Percentiles rank a stretch among this genome's conserved stretches.
phyloP scores from a whole-genome alignment of 2,888 invertebrate genomes.

The Napeogenes sylphis region DNA sequence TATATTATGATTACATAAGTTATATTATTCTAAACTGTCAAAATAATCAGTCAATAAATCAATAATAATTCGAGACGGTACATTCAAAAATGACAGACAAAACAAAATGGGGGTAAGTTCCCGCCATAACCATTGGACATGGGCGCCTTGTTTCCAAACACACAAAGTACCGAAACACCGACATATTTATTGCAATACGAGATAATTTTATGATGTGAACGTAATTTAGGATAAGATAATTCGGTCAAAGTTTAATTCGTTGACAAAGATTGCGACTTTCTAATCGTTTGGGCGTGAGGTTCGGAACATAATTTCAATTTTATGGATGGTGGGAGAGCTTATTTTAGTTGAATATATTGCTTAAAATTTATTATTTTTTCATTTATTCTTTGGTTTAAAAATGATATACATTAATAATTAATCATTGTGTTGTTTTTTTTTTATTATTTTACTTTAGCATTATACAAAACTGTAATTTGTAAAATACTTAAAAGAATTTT shows the following conservation, averaged over 20 bases:
- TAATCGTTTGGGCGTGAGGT: constrained; percentile 66
- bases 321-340: constrained; percentile 66
- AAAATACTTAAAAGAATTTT: too few species aligned
- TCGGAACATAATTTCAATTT: constrained; percentile 61
- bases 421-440: too few species aligned
- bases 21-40: background rate
- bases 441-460: background rate
- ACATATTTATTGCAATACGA: constrained; percentile 73
- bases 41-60: constrained; percentile 34
- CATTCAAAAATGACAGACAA: constrained; percentile 43
- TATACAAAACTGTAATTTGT: too few species aligned
- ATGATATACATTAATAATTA: too few species aligned
- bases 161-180: constrained; percentile 40
- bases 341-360: background rate
- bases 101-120: constrained; percentile 44
- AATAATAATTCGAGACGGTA: constrained; percentile 28
- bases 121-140: constrained; percentile 67
- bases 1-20: too few species aligned
- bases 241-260: constrained; percentile 76
- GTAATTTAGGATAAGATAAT: constrained; percentile 56
- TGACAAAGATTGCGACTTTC: constrained; percentile 68
- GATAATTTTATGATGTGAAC: constrained; percentile 76
- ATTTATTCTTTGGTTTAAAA: background rate
- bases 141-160: constrained; percentile 72
- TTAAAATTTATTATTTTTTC: background rate